A percentile compares a stretch with the other conserved stretches of the same genome.
Conservation (phyloP, 1,140 invertebrate genomes). For the Odontomachus brunneus region DNA sequence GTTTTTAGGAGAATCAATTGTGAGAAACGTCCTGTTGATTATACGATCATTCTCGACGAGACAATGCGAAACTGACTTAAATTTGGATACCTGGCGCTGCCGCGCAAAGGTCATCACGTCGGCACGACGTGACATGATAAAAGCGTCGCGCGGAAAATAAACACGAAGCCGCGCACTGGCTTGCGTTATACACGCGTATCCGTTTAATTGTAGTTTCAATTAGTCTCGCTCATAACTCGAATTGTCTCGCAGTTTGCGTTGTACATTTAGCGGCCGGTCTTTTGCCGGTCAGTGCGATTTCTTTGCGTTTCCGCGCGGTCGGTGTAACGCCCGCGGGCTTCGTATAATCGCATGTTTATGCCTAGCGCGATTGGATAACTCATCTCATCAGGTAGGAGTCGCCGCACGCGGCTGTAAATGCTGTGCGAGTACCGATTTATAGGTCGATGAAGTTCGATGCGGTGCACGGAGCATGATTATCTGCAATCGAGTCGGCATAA, state of each 20-base stretch:
- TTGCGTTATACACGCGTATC: too few relatives aligned
- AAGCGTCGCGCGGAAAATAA: too few relatives aligned
- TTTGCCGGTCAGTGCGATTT: conserved; percentile 13
- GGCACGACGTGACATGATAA: too few relatives aligned
- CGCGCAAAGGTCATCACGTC: too few relatives aligned
- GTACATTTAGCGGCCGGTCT: conserved; percentile 16
- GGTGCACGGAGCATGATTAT: conserved; percentile 70
- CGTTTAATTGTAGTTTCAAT: neutral
- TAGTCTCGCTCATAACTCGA: conserved; percentile 1
- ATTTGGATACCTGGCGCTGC: too few relatives aligned
- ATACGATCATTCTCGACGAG: too few relatives aligned
- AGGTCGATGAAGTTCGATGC: conserved; percentile 77
- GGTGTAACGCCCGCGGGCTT: conserved; percentile 42
- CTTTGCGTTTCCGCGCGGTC: conserved; percentile 35
- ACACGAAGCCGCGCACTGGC: too few relatives aligned
- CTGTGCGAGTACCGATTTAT: conserved; percentile 72
- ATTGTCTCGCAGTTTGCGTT: conserved; percentile 34
- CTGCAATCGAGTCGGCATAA: conserved; percentile 74
- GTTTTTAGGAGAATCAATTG: too few relatives aligned
- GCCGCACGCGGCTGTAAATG: conserved; percentile 55
- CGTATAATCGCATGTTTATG: conserved; percentile 72
- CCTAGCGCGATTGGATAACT: conserved; percentile 74
- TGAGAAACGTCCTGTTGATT: too few relatives aligned
- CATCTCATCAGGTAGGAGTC: conserved; percentile 71
- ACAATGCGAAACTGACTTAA: too few relatives aligned